Evolutionary conservation across 1,140 invertebrate genomes (phyloP).

Genomic region (Limonius californicus): DNA sequence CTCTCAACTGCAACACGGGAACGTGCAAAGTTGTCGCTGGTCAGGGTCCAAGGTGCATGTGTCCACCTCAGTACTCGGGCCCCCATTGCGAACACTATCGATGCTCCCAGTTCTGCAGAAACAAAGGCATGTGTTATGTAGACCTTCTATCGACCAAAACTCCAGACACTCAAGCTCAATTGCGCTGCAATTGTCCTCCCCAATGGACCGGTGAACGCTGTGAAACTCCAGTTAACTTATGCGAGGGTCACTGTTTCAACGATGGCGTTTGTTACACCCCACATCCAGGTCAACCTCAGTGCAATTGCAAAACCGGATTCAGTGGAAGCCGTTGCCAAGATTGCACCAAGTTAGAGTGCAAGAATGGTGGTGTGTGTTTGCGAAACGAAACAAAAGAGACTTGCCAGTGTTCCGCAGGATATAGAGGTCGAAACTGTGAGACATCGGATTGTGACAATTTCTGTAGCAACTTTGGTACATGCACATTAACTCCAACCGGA

Average conservation of each 20-base stretch:
- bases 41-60: slow-evolving; percentile 54
- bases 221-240: slow-evolving; percentile 54
- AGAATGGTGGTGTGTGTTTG: slow-evolving; percentile 41
- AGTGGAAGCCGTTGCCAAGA: slow-evolving; percentile 47
- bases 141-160: slow-evolving; percentile 39
- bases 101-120: slow-evolving; percentile 61
- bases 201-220: slow-evolving; percentile 65
- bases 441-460: slow-evolving; percentile 28
- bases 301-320: slow-evolving; percentile 55
- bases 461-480: slow-evolving; percentile 28
- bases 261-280: slow-evolving; percentile 53
- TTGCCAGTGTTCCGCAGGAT: slow-evolving; percentile 39
- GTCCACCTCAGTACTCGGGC: slow-evolving; percentile 58
- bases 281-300: slow-evolving; percentile 47
- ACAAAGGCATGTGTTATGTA: slow-evolving; percentile 58
- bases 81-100: slow-evolving; percentile 59
- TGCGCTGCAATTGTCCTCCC: slow-evolving; percentile 59
- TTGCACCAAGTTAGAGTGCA: slow-evolving; percentile 39
- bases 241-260: slow-evolving; percentile 54
- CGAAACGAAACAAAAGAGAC: slow-evolving; percentile 13
- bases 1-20: slow-evolving; percentile 52
- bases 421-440: slow-evolving; percentile 33
- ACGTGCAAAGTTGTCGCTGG: slow-evolving; percentile 52
- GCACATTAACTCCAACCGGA: slow-evolving; percentile 22
- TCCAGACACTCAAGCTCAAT: slow-evolving; percentile 31